These are phyloP conservation scores for Yponomeuta evonymella DNA, from an alignment of 2,888 invertebrate species.

Conservation along the genomic window DNA sequence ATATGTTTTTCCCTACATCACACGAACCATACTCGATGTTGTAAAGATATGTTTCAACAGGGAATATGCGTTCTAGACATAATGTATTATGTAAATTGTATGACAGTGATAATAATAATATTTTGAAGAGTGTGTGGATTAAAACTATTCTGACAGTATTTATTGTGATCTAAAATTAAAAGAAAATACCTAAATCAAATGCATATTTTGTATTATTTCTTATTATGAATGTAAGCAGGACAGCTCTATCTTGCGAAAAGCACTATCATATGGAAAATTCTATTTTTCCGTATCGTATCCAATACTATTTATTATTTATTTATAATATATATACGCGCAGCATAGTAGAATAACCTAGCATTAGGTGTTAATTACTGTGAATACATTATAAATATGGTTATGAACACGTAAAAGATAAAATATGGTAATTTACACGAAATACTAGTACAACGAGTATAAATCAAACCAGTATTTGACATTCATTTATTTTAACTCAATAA, in stretches of 20 bases:
- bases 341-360: too few species aligned
- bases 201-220: background rate
- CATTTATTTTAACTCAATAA: background rate
- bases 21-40: constrained; percentile 45
- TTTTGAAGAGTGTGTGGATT: background rate
- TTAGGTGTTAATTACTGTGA: too few species aligned
- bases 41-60: constrained; percentile 65
- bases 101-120: constrained; percentile 5
- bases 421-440: too few species aligned
- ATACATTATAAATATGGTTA: too few species aligned
- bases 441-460: background rate
- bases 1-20: constrained; percentile 17
- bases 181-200: background rate
- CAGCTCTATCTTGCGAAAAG: background rate
- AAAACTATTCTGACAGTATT: constrained; percentile 33
- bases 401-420: too few species aligned
- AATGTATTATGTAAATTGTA: background rate
- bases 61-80: constrained; percentile 39
- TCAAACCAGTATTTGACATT: background rate
- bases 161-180: constrained; percentile 55
- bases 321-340: too few species aligned
- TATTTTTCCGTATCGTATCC: background rate
- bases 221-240: constrained; percentile 14
- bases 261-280: background rate
- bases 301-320: too few species aligned